Evolutionary conservation across 2,797 vertebrate species (phyloP).

Genomic region (Gymnoscopelus braueri): DNA sequence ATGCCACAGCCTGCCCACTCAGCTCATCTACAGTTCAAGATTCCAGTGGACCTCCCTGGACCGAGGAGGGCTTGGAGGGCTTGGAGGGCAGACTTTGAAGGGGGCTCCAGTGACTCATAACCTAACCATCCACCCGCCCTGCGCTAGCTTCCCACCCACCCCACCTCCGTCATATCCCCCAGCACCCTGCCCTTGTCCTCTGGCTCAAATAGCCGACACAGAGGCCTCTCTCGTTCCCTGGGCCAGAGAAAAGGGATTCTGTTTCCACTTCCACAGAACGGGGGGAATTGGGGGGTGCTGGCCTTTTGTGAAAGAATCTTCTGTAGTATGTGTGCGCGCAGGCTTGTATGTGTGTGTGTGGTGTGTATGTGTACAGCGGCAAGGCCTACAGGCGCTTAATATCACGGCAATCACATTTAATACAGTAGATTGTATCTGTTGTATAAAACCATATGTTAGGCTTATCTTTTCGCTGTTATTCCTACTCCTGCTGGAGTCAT

Average conservation of each 20-base stretch:
- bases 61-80: constrained; percentile 41
- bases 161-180: constrained; percentile 43
- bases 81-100: constrained; percentile 72
- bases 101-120: constrained; percentile 78
- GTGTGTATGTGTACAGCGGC: background rate
- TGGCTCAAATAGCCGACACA: constrained; percentile 39
- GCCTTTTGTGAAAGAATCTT: constrained; percentile 56
- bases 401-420: background rate
- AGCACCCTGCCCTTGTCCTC: constrained; percentile 48
- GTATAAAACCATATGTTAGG: constrained; percentile 8
- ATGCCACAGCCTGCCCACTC: constrained; percentile 54
- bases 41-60: constrained; percentile 71
- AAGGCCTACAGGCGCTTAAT: background rate
- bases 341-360: constrained; percentile 33
- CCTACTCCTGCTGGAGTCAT: constrained; percentile 36
- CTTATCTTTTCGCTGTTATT: constrained; percentile 33
- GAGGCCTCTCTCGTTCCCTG: constrained; percentile 5
- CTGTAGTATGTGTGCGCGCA: constrained; percentile 18
- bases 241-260: constrained; percentile 68
- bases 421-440: background rate
- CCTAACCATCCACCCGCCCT: constrained; percentile 61
- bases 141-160: constrained; percentile 38
- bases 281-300: constrained; percentile 28
- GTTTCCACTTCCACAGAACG: constrained; percentile 49
- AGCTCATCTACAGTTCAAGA: constrained; percentile 57